Evolutionary conservation across 1,140 invertebrate species (phyloP).

Genomic region (Nephila pilipes): DNA sequence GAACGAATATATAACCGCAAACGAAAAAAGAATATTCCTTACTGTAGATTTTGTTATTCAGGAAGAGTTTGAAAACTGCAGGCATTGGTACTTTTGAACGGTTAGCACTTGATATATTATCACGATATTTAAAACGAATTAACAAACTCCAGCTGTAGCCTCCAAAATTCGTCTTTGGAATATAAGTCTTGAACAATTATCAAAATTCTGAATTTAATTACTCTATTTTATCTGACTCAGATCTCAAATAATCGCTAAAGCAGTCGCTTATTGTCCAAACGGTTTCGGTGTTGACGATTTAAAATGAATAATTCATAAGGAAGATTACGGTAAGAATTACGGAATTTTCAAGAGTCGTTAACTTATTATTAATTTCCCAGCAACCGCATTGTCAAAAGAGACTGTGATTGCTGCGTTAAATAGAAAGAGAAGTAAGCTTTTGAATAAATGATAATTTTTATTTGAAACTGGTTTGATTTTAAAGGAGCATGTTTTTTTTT

Average conservation of each 20-base stretch:
- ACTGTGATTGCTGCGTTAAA: neutral
- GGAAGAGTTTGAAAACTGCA: neutral
- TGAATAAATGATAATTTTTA: neutral
- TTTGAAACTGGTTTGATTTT: neutral
- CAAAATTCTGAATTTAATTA: slow-evolving; percentile 67
- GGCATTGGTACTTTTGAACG: neutral
- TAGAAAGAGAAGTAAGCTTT: neutral
- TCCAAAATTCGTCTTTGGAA: neutral
- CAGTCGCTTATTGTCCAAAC: slow-evolving; percentile 59
- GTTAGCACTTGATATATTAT: slow-evolving; percentile 3
- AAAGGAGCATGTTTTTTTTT: too few relatives aligned
- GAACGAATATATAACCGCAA: too few relatives aligned
- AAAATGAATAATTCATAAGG: slow-evolving; percentile 60
- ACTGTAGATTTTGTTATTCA: too few relatives aligned
- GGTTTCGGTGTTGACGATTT: slow-evolving; percentile 59
- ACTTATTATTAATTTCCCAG: slow-evolving; percentile 30
- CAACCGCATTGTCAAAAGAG: neutral
- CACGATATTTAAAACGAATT: neutral
- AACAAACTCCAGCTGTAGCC: neutral
- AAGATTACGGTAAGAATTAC: slow-evolving; percentile 45
- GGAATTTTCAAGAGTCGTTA: slow-evolving; percentile 42
- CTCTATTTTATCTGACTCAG: slow-evolving; percentile 24
- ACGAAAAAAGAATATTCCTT: too few relatives aligned
- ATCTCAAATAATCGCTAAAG: slow-evolving; percentile 26
- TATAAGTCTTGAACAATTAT: slow-evolving; percentile 34